Conservation (phyloP, 2,888 invertebrate species). For the Pteria penguin region DNA sequence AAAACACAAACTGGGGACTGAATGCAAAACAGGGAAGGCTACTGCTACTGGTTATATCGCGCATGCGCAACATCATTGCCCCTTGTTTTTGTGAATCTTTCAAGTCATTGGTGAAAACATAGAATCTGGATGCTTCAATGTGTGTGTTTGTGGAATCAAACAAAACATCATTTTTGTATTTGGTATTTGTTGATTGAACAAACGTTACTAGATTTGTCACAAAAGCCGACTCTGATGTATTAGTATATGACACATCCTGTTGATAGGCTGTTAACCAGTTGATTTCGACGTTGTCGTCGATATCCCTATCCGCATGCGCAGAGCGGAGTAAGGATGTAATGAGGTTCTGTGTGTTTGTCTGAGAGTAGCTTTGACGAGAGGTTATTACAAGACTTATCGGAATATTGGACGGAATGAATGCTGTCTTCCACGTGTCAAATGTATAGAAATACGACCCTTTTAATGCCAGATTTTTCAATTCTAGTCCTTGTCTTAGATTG, state of each 20-base stretch:
- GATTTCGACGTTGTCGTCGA: conserved; percentile 33
- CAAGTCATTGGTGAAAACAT: conserved; percentile 93
- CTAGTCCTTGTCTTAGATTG: conserved; percentile 63
- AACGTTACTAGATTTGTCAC: conserved; percentile 31
- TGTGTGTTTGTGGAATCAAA: conserved; percentile 71
- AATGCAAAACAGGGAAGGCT: conserved; percentile 55
- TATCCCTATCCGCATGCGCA: conserved; percentile 16
- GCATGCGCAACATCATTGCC: conserved; percentile 56
- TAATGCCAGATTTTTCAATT: conserved; percentile 62
- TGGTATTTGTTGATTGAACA: conserved; percentile 8
- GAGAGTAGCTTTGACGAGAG: conserved; percentile 27
- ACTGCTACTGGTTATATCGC: conserved; percentile 52
- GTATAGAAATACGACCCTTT: conserved; percentile 63
- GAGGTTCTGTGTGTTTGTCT: conserved; percentile 1
- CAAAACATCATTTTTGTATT: conserved; percentile 47
- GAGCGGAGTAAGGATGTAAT: conserved; percentile 29
- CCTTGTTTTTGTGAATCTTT: conserved; percentile 85
- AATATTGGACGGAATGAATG: conserved; percentile 44
- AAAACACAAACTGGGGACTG: conserved; percentile 62
- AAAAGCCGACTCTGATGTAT: conserved; percentile 28
- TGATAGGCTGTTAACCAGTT: conserved; percentile 41
- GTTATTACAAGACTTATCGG: conserved; percentile 45
- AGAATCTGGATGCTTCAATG: conserved; percentile 90
- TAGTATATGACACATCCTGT: conserved; percentile 11
- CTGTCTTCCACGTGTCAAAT: conserved; percentile 42